Evolutionary conservation across 1,140 invertebrate species (phyloP).

Genomic region (Vanessa tameamea): DNA sequence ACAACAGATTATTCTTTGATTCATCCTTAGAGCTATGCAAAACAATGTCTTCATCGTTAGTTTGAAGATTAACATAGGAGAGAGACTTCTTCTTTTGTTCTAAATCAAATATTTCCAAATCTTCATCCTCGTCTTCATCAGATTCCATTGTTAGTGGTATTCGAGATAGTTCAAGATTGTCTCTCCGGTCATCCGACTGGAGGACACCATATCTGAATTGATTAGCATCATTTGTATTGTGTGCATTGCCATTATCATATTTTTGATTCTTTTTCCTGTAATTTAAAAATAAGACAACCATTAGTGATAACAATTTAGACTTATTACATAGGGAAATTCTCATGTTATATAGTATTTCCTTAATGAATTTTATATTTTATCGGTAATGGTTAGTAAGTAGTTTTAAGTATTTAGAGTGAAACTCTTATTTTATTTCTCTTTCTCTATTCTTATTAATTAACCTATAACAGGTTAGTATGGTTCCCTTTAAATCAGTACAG

Average conservation of each 20-base stretch:
- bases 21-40: constrained; percentile 50
- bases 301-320: too few species aligned
- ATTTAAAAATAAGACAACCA: constrained; percentile 19
- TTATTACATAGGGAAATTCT: too few species aligned
- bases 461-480: too few species aligned
- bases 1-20: constrained; percentile 63
- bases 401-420: too few species aligned
- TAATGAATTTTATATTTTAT: too few species aligned
- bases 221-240: constrained; percentile 60
- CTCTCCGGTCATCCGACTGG: constrained; percentile 64
- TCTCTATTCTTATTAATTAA: too few species aligned
- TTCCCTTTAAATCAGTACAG: too few species aligned
- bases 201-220: constrained; percentile 75
- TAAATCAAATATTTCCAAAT: constrained; percentile 76
- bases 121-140: constrained; percentile 74
- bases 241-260: constrained; percentile 57
- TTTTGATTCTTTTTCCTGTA: constrained; percentile 69
- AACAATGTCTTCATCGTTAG: constrained; percentile 65
- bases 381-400: too few species aligned
- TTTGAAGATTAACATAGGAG: constrained; percentile 69
- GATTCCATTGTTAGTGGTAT: constrained; percentile 75
- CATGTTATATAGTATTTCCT: too few species aligned
- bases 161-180: constrained; percentile 66
- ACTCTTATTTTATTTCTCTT: too few species aligned
- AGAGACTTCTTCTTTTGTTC: constrained; percentile 72